Evolutionary conservation across 2,797 vertebrate genomes (phyloP), one percentile per base, ranked within the genome.

Genomic region (Cephalopachus bancanus): DNA sequence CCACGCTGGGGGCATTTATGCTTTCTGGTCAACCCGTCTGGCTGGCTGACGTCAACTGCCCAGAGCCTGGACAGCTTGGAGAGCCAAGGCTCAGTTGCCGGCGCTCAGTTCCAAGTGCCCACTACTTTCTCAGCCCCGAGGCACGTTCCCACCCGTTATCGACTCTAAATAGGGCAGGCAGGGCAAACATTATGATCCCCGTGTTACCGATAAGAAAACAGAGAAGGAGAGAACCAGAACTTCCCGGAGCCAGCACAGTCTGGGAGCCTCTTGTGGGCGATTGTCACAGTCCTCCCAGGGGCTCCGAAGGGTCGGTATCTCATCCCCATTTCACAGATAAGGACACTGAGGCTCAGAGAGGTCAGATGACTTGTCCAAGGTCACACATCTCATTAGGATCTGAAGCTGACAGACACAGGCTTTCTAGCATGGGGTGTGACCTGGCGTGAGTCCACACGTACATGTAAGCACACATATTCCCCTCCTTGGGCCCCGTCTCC

Each of bases 401-500:
- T 65, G 49, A 84, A 57, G 28, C 37, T 15, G 28, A 83, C 33
- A 57, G 81, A 67, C 37, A 24, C 11, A 64, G 89, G n/a, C 51
- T 93, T 20, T 28, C 37, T n/a, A 8, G 37, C 1, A 1, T 86
- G 64, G 49, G 64, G 0, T 64, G 30, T 87, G 71, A 72, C 5
- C 17, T 12, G 22, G 49, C 0, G 0, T 16, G 75, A 87, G 64
- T 17, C 12, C 33, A 17, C 26, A 9, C 59, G 2, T 10, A 17
- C 15, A 20, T 37, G 4, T 16, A 1, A 11, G 3, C 57, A 11
- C 20, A 55, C 20, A 14, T n/a, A 7, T 30, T 19, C 28, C 75
- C 28, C 37, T 7, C 22, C n/a, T 0, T 0, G 24, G 75, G 26
- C 57, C 55, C 19, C 2, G 3, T 26, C 3, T 85, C 55, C 44